A percentile compares a stretch with the other conserved stretches of the same genome.
These are phyloP conservation scores for Etheostoma nigrum DNA, from an alignment of 2,797 vertebrate species.

Conservation along the genomic window DNA sequence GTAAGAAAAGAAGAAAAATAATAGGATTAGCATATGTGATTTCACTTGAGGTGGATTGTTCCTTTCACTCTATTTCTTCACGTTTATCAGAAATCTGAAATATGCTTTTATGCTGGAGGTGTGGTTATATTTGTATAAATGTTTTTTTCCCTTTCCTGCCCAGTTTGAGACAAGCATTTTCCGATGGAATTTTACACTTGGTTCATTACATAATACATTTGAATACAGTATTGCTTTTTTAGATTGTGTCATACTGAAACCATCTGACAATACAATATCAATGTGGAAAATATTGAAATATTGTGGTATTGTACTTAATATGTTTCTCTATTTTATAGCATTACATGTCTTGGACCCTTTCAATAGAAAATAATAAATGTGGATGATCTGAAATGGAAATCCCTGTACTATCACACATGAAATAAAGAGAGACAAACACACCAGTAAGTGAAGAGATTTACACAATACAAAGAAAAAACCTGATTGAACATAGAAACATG, in stretches of 20 bases:
- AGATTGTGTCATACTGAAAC: slow-evolving; percentile 16
- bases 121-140: background rate
- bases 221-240: slow-evolving; percentile 19
- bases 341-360: slow-evolving; percentile 59
- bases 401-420: slow-evolving; percentile 12
- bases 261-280: background rate
- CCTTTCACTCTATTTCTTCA: slow-evolving; percentile 19
- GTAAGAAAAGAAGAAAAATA: background rate
- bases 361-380: slow-evolving; percentile 29
- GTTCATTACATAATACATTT: background rate
- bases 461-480: slow-evolving; percentile 49
- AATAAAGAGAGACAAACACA: slow-evolving; percentile 40
- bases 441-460: slow-evolving; percentile 36
- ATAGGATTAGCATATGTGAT: background rate
- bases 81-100: background rate
- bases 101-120: slow-evolving; percentile 22
- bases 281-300: background rate
- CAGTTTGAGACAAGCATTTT: background rate
- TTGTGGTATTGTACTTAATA: background rate
- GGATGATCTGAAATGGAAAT: slow-evolving; percentile 21
- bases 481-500: slow-evolving; percentile 45
- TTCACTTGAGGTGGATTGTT: slow-evolving; percentile 13
- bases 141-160: slow-evolving; percentile 28
- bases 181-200: background rate
- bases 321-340: slow-evolving; percentile 9